Conservation (phyloP, 2,113 vertebrate species). For the Sarotherodon lohbergeri region DNA sequence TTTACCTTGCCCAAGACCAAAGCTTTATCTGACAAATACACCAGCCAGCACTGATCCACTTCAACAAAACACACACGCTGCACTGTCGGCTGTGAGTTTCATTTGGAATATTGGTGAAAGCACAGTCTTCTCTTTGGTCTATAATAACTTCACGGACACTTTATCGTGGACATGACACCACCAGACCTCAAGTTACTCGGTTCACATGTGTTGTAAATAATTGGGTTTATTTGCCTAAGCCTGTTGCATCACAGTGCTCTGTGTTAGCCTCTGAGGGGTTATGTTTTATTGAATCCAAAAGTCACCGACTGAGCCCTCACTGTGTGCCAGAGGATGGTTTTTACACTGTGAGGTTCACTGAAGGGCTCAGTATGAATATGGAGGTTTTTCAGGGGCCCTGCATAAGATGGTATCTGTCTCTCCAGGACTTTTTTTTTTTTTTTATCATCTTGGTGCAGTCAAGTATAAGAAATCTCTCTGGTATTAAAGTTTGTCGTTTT, state of each 20-base stretch:
- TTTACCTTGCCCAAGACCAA: not conserved
- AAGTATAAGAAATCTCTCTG: not conserved
- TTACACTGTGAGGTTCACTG: constrained; percentile 12
- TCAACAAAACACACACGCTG: not conserved
- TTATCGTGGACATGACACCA: rapidly evolving
- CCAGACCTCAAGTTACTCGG: not conserved
- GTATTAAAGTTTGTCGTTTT: not conserved
- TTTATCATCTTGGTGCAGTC: not conserved
- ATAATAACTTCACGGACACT: not conserved
- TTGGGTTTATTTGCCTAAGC: not conserved
- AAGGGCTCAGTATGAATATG: constrained; percentile 46
- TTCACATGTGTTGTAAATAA: not conserved
- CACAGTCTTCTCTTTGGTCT: not conserved
- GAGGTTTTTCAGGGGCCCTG: not conserved
- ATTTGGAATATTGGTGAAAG: not conserved
- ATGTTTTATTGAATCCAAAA: constrained; percentile 2
- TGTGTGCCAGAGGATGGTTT: not conserved
- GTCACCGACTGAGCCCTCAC: not conserved
- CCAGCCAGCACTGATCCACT: not conserved
- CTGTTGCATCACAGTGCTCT: not conserved
- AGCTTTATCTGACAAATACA: not conserved
- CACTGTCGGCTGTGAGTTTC: not conserved
- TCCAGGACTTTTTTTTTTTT: not conserved
- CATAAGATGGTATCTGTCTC: not conserved
- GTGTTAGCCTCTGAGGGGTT: not conserved